Percentiles rank a stretch among this genome's conserved stretches.
These are phyloP conservation scores for Leptinotarsa defecta DNA, from an alignment of 1,140 invertebrate genomes.

Conservation along the genomic window DNA sequence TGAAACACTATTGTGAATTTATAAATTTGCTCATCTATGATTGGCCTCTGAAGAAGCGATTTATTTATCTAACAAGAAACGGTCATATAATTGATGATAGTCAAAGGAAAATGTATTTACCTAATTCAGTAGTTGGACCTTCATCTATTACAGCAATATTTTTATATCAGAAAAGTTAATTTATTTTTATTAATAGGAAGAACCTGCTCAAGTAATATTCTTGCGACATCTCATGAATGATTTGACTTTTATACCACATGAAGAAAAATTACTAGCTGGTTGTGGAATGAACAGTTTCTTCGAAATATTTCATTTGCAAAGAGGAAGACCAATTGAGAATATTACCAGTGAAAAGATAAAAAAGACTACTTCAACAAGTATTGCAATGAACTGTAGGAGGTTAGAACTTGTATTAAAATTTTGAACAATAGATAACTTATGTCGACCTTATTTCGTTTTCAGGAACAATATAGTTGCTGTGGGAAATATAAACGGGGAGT, in stretches of 20 bases:
- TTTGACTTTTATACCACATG: slow-evolving; percentile 47
- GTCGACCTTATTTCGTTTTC: slow-evolving; percentile 18
- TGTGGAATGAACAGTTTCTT: slow-evolving; percentile 44
- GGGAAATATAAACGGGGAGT: slow-evolving; percentile 45
- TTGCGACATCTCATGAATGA: slow-evolving; percentile 39
- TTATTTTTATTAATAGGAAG: slow-evolving; percentile 38
- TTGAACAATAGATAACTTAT: neutral
- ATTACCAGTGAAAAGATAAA: slow-evolving; percentile 35
- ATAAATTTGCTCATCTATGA: no score
- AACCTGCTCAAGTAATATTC: slow-evolving; percentile 51
- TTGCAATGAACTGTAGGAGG: slow-evolving; percentile 39
- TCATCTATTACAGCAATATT: no score
- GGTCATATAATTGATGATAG: no score
- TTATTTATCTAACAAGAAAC: no score
- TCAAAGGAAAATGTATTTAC: no score
- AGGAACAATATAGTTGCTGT: slow-evolving; percentile 46
- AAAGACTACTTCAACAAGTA: slow-evolving; percentile 33
- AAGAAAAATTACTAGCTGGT: slow-evolving; percentile 48
- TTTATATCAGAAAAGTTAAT: no score
- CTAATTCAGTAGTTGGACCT: no score
- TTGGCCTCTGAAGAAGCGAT: no score
- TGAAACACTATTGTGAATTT: no score
- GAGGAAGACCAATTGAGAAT: slow-evolving; percentile 40
- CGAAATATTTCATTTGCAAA: slow-evolving; percentile 47
- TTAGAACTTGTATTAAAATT: slow-evolving; percentile 28